A percentile compares a stretch with the other conserved stretches of the same genome.
Conservation (phyloP, 2,888 invertebrate species). For the Spilosoma lubricipeda region DNA sequence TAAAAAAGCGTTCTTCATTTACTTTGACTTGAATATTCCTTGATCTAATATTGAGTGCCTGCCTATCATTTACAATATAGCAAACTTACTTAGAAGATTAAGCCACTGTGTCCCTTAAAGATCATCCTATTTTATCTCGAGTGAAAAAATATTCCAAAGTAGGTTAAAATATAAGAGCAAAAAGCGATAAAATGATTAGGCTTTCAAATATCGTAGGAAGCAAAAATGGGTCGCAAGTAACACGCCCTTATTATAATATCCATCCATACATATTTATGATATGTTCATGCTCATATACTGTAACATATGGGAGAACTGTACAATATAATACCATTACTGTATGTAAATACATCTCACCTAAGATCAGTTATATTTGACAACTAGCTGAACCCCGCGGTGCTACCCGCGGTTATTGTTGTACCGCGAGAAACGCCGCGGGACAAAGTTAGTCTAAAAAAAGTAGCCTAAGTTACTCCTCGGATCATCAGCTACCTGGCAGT, state of each 20-base stretch:
- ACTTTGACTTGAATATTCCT: background rate
- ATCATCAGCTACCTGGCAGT: too few species aligned
- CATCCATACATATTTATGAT: conserved; percentile 11
- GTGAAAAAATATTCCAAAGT: background rate
- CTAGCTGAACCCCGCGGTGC: too few species aligned
- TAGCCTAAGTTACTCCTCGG: too few species aligned
- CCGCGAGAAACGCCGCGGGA: too few species aligned
- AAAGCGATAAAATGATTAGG: background rate
- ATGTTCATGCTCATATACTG: background rate
- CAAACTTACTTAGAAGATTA: background rate
- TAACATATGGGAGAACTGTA: conserved; percentile 2
- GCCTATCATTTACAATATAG: background rate
- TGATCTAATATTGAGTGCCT: background rate
- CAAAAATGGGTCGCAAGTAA: conserved; percentile 6
- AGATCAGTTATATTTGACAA: background rate
- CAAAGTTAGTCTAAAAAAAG: too few species aligned
- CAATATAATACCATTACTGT: background rate
- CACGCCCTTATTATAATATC: conserved; percentile 4
- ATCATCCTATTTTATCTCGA: background rate
- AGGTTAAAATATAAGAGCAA: conserved; percentile 4
- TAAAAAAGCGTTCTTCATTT: background rate
- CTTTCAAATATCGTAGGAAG: background rate
- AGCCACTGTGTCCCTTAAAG: background rate
- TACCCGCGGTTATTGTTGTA: too few species aligned
- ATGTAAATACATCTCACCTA: background rate